Evolutionary conservation across 2,113 vertebrate species (phyloP).

Genomic region (Climacteris rufus): DNA sequence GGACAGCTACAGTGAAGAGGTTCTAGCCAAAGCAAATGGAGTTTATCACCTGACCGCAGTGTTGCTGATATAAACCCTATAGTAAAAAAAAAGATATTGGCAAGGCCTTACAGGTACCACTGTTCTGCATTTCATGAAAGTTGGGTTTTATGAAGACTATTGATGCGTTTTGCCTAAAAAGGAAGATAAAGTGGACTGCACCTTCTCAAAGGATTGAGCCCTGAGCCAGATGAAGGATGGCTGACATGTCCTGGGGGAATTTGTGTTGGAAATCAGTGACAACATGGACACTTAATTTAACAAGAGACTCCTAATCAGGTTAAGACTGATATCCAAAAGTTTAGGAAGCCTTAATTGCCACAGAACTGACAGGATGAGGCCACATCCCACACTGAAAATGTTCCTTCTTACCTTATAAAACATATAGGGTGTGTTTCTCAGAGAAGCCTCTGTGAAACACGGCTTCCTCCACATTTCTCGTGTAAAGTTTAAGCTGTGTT

Average conservation of each 20-base stretch:
- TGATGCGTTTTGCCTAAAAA: background rate
- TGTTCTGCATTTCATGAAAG: background rate
- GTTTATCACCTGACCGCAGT: background rate
- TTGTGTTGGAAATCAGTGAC: background rate
- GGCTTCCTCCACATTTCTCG: background rate
- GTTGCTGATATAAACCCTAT: background rate
- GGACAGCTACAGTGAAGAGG: background rate
- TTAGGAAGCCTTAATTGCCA: background rate
- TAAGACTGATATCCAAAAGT: background rate
- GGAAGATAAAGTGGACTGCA: background rate
- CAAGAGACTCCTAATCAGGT: background rate
- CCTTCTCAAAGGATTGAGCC: background rate
- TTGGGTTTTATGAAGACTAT: background rate
- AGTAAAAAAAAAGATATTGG: rapidly evolving
- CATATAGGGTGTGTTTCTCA: no score
- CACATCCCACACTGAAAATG: background rate
- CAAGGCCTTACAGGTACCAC: background rate
- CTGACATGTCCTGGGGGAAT: background rate
- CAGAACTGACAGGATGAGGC: background rate
- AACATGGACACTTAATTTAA: background rate
- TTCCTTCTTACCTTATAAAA: background rate
- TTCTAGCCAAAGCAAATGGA: no score
- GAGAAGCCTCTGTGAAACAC: background rate
- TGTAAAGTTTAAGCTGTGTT: background rate
- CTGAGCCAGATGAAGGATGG: background rate